Conservation (phyloP, 2,113 vertebrate species). For the Salvelinus fontinalis region DNA sequence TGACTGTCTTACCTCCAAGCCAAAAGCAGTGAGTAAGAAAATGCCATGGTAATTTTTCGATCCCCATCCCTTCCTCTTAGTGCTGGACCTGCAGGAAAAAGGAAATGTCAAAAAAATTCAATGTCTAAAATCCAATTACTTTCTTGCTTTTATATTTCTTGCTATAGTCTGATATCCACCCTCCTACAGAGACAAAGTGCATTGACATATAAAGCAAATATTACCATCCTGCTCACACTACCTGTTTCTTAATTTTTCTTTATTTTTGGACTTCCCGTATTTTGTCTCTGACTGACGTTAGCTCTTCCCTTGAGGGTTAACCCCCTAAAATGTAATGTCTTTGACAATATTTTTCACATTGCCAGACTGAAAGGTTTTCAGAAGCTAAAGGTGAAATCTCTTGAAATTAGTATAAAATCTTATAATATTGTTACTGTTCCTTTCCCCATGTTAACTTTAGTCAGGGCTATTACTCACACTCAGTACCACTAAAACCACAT, state of each 20-base stretch:
- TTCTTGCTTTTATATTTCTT: neutral
- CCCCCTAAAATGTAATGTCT: too few relatives aligned
- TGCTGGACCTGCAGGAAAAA: slow-evolving; percentile 1
- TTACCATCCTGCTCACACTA: neutral
- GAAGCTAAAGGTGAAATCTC: too few relatives aligned
- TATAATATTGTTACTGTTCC: too few relatives aligned
- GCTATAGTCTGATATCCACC: neutral
- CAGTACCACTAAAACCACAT: too few relatives aligned
- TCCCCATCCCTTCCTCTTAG: slow-evolving; percentile 44
- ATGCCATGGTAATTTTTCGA: neutral
- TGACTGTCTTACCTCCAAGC: slow-evolving; percentile 26
- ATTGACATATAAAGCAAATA: neutral
- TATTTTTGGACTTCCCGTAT: neutral
- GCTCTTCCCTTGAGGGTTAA: too few relatives aligned
- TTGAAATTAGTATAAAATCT: too few relatives aligned
- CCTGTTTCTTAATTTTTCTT: neutral
- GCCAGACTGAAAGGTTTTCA: too few relatives aligned
- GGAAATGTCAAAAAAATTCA: neutral
- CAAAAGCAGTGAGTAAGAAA: slow-evolving; percentile 34
- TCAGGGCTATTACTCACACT: too few relatives aligned
- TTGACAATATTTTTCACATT: too few relatives aligned
- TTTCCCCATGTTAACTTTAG: too few relatives aligned
- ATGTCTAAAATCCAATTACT: neutral
- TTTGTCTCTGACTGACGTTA: too few relatives aligned
- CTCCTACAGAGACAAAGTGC: neutral